Evolutionary conservation across 1,140 invertebrate species (phyloP).

Genomic region (Contarinia nasturtii): DNA sequence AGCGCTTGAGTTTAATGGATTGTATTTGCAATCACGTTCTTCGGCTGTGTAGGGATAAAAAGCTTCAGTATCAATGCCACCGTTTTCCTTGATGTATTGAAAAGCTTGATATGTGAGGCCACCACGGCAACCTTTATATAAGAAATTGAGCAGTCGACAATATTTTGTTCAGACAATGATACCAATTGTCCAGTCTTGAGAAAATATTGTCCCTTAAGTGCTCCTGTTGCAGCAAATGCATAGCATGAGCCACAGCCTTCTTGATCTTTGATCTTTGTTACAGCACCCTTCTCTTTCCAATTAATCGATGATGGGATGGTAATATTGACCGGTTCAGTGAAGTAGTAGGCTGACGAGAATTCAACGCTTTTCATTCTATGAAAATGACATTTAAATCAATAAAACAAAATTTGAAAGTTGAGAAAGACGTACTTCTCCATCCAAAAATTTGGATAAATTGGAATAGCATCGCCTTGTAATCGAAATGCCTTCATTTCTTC

Average conservation of each 20-base stretch:
- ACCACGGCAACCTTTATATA: constrained; percentile 46
- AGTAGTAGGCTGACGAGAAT: constrained; percentile 30
- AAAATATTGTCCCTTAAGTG: constrained; percentile 52
- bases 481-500: constrained; percentile 53
- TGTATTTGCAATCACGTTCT: constrained; percentile 35
- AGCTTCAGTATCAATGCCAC: constrained; percentile 34
- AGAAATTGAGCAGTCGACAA: constrained; percentile 45
- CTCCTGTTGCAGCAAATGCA: constrained; percentile 37
- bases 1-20: constrained; percentile 42
- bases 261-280: constrained; percentile 44
- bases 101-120: constrained; percentile 43
- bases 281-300: constrained; percentile 37
- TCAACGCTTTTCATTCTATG: background rate
- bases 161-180: constrained; percentile 45
- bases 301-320: constrained; percentile 26
- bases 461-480: no score
- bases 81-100: constrained; percentile 41
- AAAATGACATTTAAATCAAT: background rate
- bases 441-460: no score
- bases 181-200: constrained; percentile 33
- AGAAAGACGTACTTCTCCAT: background rate
- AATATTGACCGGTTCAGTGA: constrained; percentile 33
- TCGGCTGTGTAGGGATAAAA: constrained; percentile 30
- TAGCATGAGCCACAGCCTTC: constrained; percentile 34
- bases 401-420: background rate